Conservation (phyloP, 2,113 vertebrate genomes). For the Hoplias malabaricus region DNA sequence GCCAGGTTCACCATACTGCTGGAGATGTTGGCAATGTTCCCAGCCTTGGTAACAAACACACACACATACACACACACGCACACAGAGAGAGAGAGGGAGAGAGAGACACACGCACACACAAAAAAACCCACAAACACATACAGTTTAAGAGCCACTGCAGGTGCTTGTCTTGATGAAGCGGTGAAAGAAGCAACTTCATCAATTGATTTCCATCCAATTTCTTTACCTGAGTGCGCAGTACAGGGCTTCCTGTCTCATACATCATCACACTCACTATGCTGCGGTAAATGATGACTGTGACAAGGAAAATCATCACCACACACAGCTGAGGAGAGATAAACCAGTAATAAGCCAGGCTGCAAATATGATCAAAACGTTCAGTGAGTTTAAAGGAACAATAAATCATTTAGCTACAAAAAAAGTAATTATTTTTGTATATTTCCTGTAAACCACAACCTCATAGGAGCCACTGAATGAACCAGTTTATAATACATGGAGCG, state of each 20-base stretch:
- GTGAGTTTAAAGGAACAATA: not conserved
- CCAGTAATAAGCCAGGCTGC: not conserved
- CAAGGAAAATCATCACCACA: conserved; percentile 79
- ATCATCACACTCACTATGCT: conserved; percentile 78
- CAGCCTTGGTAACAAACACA: conserved; percentile 62
- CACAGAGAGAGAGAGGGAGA: too few species aligned
- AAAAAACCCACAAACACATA: not conserved
- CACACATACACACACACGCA: conserved; percentile 3
- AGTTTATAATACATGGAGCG: too few species aligned
- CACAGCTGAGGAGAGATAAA: conserved; percentile 65
- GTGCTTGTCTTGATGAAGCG: conserved; percentile 18
- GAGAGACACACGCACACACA: conserved; percentile 5
- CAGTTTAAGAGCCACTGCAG: conserved; percentile 28
- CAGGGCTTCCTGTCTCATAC: conserved; percentile 72
- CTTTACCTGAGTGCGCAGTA: conserved; percentile 78
- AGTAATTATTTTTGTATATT: too few species aligned
- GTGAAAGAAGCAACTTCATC: conserved; percentile 17
- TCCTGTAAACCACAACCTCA: too few species aligned
- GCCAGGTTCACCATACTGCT: conserved; percentile 76
- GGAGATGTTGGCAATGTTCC: conserved; percentile 78
- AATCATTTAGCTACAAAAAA: too few species aligned
- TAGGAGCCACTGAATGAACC: too few species aligned
- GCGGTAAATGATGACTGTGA: conserved; percentile 79
- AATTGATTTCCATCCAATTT: not conserved
- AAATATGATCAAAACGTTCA: not conserved